phyloP scores from a whole-genome alignment of 2,113 vertebrate species.

The Pseudopodoces humilis region DNA sequence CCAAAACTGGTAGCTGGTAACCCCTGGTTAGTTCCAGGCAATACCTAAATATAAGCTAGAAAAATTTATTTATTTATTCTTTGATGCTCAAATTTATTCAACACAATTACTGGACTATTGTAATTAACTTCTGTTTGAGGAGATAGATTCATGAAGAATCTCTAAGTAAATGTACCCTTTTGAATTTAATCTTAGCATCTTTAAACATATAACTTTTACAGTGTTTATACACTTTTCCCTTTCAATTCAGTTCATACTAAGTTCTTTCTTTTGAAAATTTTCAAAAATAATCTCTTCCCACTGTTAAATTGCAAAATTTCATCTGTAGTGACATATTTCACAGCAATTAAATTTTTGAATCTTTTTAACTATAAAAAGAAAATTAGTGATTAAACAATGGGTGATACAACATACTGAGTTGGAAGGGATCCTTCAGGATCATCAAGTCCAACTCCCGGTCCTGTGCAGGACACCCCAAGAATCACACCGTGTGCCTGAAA shows the following conservation, averaged over 20 bases:
- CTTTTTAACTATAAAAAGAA: neutral
- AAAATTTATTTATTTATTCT: neutral
- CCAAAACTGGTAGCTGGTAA: no score
- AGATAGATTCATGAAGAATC: neutral
- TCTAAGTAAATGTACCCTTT: neutral
- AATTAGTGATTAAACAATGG: neutral
- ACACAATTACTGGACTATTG: neutral
- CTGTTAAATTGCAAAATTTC: neutral
- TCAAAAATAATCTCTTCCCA: neutral
- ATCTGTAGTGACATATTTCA: neutral
- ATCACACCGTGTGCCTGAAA: neutral
- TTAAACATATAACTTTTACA: neutral
- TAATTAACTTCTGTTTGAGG: neutral
- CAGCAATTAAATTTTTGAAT: neutral
- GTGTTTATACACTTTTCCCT: neutral
- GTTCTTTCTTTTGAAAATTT: neutral
- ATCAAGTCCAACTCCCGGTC: neutral
- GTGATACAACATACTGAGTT: neutral
- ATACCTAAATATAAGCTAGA: neutral
- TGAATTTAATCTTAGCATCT: neutral
- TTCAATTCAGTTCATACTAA: neutral
- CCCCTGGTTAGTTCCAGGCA: neutral
- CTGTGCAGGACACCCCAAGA: rapidly evolving
- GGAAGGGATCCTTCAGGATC: neutral
- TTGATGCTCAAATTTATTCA: neutral